Base-by-base conservation (phyloP, 2,888 invertebrate species). In the Lasioglossum morio region DNA sequence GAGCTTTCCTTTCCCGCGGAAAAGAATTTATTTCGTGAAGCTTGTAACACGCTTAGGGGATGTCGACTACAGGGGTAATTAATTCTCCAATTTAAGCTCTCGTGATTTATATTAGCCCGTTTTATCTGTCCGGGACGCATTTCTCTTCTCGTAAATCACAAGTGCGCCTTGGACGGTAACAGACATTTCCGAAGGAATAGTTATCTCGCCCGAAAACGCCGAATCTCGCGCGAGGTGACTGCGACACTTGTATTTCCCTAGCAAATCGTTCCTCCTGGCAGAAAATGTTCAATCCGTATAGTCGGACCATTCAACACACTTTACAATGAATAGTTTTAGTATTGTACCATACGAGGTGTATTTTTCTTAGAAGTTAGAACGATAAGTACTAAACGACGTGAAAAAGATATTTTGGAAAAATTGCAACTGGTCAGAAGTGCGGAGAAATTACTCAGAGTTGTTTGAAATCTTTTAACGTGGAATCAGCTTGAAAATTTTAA, bases 71-170 rank as follows among this genome's bases (percentile, higher is more conserved):
- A 75, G 34, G 30, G 70, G 82, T 88, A 88, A 88, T 88, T 88
- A 88, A 88, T 84, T 86, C 86, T 77, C 84, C 86, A 84, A 88
- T 88, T 88, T 88, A 88, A 88, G 84, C 84, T 69, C 82, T n/a
- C 27, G 82, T 88, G 86, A 88, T 88, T 88, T 88, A 88, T 88
- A 82, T 82, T 76, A 48, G 43, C 84, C 84, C 76, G 57, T 87
- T 82, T 85, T 87, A 77, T 86, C 86, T 78, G 86, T 80, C 82
- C 72, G 60, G 81, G 75, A 79, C 80, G 81, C 77, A 81, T 80
- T 88, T 79, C 81, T 72, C 82, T 77, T 72, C 84, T 70, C 72
- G 75, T 88, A 88, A 88, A 88, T 88, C 84, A 86, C 83, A 60
- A 53, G 63, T 23, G 19, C 77, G 48, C 77, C 73, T 85, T 79